Percentiles rank a stretch among this genome's conserved stretches.
Conservation (phyloP, 2,113 vertebrate species). For the Condylura cristata region DNA sequence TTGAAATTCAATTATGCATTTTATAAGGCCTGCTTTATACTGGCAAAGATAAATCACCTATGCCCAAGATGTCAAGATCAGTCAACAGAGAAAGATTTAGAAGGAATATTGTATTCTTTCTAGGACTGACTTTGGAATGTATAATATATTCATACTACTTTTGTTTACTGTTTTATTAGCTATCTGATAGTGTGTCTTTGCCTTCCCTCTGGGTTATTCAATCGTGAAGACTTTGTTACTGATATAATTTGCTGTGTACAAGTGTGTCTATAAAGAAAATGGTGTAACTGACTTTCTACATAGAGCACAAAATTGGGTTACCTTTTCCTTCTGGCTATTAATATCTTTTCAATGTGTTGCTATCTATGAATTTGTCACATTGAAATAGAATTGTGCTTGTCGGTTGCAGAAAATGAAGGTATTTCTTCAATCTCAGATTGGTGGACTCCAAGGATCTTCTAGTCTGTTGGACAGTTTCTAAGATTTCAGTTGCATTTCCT, state of each 20-base stretch:
- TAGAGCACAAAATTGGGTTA: neutral
- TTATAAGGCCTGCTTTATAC: neutral
- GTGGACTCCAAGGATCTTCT: neutral
- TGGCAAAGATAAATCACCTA: neutral
- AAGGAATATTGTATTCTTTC: neutral
- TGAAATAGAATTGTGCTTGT: neutral
- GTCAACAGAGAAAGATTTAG: neutral
- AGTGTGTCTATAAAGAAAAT: neutral
- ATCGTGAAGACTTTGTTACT: neutral
- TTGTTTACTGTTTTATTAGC: neutral
- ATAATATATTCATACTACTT: neutral
- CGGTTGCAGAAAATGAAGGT: neutral
- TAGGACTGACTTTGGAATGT: neutral
- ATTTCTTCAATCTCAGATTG: neutral
- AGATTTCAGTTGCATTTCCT: neutral
- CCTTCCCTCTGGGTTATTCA: neutral
- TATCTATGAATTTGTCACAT: neutral
- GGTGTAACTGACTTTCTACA: neutral
- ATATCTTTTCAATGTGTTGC: neutral
- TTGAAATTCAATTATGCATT: constrained; percentile 14
- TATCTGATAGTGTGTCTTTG: neutral
- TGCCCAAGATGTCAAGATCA: neutral
- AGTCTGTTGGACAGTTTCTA: neutral
- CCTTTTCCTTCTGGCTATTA: neutral
- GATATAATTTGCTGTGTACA: neutral